Conservation (phyloP, 2,797 vertebrate genomes). For the Jordanella pulchra region DNA sequence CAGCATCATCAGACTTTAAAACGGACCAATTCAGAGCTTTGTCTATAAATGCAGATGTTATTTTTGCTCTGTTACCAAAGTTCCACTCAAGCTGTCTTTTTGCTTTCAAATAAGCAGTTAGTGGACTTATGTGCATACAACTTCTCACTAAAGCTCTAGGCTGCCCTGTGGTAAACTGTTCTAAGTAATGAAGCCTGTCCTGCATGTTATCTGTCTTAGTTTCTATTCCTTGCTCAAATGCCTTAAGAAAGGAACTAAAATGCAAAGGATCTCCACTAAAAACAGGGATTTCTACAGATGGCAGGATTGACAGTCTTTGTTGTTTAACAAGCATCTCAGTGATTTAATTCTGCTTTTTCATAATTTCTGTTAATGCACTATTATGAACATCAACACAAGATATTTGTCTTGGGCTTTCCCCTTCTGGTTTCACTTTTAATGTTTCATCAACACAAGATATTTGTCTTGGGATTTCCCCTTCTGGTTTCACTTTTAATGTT, state of each 20-base stretch:
- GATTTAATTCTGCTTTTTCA: not conserved
- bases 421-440: not conserved
- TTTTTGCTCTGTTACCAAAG: slow-evolving; percentile 7
- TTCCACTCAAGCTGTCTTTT: slow-evolving; percentile 8
- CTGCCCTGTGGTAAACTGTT: not conserved
- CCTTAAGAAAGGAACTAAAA: slow-evolving; percentile 8
- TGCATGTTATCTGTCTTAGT: slow-evolving; percentile 2
- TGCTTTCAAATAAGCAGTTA: not conserved
- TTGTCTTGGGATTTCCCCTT: not conserved
- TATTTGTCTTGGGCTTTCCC: not conserved
- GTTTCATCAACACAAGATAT: not conserved
- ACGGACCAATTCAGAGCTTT: too few species aligned
- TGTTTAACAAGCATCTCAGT: too few species aligned
- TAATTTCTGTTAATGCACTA: not conserved
- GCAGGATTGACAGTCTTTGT: not conserved
- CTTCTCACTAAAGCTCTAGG: not conserved
- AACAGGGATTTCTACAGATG: slow-evolving; percentile 8
- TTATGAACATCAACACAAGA: not conserved
- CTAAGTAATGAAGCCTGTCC: slow-evolving; percentile 6
- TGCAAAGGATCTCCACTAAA: slow-evolving; percentile 1
- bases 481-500: not conserved
- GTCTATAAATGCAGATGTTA: slow-evolving; percentile 6
- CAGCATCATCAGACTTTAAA: too few species aligned
- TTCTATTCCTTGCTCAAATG: slow-evolving; percentile 2
- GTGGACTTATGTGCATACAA: slow-evolving; percentile 4